Conservation (phyloP, 2,113 vertebrate genomes). For the Tonatia bakeri region DNA sequence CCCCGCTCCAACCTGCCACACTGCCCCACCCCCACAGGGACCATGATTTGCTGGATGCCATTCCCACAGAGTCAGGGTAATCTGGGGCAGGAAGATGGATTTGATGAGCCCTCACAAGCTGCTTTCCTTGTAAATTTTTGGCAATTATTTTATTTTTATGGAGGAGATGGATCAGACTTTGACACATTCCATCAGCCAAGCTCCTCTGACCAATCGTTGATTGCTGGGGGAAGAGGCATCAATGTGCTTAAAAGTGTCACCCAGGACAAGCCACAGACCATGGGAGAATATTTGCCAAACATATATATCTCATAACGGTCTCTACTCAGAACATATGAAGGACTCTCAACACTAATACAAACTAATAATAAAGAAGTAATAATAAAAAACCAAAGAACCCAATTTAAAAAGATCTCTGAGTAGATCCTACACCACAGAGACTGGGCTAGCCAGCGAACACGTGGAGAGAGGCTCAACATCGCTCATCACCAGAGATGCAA, state of each 20-base stretch:
- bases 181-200: not conserved
- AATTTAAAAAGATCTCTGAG: not conserved
- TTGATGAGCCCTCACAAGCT: not conserved
- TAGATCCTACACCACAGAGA: not conserved
- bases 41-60: not conserved
- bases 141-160: not conserved
- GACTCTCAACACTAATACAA: not conserved
- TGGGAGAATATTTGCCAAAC: not conserved
- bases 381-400: not conserved
- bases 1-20: not conserved
- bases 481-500: not conserved
- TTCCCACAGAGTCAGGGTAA: not conserved
- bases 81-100: not conserved
- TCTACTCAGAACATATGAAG: not conserved
- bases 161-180: not conserved
- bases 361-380: not conserved
- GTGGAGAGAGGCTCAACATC: not conserved
- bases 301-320: not conserved
- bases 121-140: not conserved
- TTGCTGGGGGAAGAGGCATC: not conserved
- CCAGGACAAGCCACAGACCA: not conserved
- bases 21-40: not conserved
- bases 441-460: rapidly evolving
- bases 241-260: not conserved
- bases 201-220: not conserved